A percentile compares a stretch with the other conserved stretches of the same genome.
Evolutionary conservation across 2,888 invertebrate species (phyloP).

Genomic region (Epiblema foenella): DNA sequence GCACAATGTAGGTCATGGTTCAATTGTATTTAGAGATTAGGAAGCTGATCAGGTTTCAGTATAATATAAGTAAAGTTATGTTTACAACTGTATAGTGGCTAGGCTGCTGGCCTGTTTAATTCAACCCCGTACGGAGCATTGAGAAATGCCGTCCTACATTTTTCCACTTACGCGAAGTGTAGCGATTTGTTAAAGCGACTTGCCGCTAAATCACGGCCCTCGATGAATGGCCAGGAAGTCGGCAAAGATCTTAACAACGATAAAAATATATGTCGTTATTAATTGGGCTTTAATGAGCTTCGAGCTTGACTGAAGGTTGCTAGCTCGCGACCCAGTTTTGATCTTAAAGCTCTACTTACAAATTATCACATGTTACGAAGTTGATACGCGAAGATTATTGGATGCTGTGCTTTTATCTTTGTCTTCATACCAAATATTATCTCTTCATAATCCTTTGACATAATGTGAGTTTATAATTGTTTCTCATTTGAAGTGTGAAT

Average conservation of each 20-base stretch:
- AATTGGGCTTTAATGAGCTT: conserved; percentile 43
- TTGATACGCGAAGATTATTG: conserved; percentile 9
- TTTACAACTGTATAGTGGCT: conserved; percentile 10
- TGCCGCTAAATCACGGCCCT: conserved; percentile 52
- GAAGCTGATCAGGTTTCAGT: neutral
- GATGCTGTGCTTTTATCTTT: neutral
- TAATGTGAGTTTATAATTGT: neutral
- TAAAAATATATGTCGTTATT: conserved; percentile 46
- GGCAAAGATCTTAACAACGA: conserved; percentile 45
- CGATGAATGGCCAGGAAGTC: conserved; percentile 48
- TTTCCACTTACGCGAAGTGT: conserved; percentile 48
- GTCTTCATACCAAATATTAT: neutral
- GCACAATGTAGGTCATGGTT: conserved; percentile 28
- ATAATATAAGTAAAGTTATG: conserved; percentile 5
- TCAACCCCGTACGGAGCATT: conserved; percentile 12
- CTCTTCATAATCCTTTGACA: neutral
- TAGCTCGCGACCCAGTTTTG: conserved; percentile 36
- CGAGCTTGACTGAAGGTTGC: conserved; percentile 24
- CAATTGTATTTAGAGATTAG: conserved; percentile 15
- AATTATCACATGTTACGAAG: conserved; percentile 9
- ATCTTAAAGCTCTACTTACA: conserved; percentile 27
- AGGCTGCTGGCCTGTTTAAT: neutral
- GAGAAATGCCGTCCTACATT: conserved; percentile 39
- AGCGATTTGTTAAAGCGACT: conserved; percentile 54
- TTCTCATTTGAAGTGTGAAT: neutral